Evolutionary conservation across 2,797 vertebrate genomes (phyloP).

Genomic region (Nannoperca australis): DNA sequence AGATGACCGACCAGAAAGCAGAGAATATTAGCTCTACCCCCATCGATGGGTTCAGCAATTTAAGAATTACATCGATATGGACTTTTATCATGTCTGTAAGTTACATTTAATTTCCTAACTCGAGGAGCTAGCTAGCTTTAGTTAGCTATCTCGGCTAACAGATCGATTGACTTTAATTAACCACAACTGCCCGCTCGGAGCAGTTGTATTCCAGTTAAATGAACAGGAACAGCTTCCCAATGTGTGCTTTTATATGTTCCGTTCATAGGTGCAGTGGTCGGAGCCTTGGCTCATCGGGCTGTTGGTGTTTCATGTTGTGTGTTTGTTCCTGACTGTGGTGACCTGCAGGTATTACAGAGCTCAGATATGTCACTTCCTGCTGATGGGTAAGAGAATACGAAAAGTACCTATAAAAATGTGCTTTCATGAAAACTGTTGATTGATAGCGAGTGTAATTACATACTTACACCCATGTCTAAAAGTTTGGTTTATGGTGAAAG

Average conservation of each 20-base stretch:
- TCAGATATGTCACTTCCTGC: constrained; percentile 92
- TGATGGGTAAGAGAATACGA: constrained; percentile 87
- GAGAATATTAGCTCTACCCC: constrained; percentile 81
- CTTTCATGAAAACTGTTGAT: background rate
- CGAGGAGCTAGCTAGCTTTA: background rate
- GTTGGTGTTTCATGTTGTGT: constrained; percentile 87
- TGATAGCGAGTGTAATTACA: background rate
- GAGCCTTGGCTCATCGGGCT: constrained; percentile 93
- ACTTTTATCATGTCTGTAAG: constrained; percentile 87
- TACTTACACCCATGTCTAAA: too few species aligned
- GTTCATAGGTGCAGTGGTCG: constrained; percentile 91
- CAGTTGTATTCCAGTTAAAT: background rate
- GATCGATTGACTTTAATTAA: background rate
- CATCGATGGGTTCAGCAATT: constrained; percentile 83
- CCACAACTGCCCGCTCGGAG: background rate
- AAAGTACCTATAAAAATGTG: rapidly evolving
- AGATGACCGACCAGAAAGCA: constrained; percentile 78
- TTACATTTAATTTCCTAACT: constrained; percentile 5
- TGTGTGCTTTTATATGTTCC: background rate
- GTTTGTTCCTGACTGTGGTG: constrained; percentile 87
- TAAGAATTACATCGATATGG: constrained; percentile 86
- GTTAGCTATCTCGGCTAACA: constrained; percentile 1
- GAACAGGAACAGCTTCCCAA: too few species aligned
- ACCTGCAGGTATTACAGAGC: constrained; percentile 89
- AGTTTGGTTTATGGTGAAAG: too few species aligned